phyloP scores from a whole-genome alignment of 1,140 invertebrate species.

The Harpegnathos saltator region DNA sequence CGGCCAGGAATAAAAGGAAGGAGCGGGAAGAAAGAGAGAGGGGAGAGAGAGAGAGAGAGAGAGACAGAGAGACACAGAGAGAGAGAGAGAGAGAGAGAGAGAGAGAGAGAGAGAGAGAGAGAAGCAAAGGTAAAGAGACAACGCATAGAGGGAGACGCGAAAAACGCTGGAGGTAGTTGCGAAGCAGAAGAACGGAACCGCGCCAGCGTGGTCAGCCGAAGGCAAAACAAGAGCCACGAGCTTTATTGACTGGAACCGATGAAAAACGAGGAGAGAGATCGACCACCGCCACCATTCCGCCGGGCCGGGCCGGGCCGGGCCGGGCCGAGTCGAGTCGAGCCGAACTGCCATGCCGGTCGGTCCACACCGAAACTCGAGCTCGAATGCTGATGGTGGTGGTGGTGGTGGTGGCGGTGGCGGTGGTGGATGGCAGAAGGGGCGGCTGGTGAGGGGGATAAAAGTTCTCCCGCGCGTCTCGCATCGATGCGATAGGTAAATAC shows the following conservation, averaged over 20 bases:
- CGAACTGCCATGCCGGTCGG: slow-evolving; percentile 23
- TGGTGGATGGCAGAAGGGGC: not conserved
- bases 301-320: not conserved
- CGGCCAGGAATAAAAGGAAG: slow-evolving; percentile 27
- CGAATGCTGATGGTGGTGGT: not conserved
- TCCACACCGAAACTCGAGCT: slow-evolving; percentile 62
- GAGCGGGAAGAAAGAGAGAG: not conserved
- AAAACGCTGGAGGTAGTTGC: slow-evolving; percentile 64
- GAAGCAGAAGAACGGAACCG: slow-evolving; percentile 76
- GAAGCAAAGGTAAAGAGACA: slow-evolving; percentile 12
- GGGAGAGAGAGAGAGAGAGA: not conserved
- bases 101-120: too few species aligned
- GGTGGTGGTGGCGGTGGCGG: not conserved
- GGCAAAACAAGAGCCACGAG: slow-evolving; percentile 80
- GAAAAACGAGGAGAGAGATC: slow-evolving; percentile 79
- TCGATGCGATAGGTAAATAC: slow-evolving; percentile 73
- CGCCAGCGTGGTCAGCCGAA: slow-evolving; percentile 78
- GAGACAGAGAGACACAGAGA: not conserved
- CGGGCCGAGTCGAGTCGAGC: not conserved
- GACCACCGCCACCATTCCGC: slow-evolving; percentile 62
- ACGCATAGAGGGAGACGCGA: slow-evolving; percentile 43
- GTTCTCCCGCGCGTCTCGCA: slow-evolving; percentile 62
- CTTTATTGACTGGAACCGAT: slow-evolving; percentile 82
- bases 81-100: not conserved
- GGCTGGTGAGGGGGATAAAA: slow-evolving; percentile 35